A percentile compares a stretch with the other conserved stretches of the same genome.
phyloP scores from a whole-genome alignment of 2,888 invertebrate genomes.

The Trichacis sp. region DNA sequence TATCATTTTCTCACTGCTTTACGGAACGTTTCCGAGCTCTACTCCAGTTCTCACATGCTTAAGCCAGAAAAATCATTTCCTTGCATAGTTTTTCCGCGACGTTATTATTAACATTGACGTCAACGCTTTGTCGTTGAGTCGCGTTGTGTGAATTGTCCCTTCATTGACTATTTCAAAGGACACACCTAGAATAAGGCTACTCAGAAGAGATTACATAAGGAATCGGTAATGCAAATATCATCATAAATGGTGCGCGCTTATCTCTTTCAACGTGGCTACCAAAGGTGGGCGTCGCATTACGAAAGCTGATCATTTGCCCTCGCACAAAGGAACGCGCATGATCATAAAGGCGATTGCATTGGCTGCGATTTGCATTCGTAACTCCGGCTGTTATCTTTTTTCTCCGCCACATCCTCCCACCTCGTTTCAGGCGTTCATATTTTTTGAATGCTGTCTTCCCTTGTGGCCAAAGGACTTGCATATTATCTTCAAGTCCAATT shows the following conservation, averaged over 20 bases:
- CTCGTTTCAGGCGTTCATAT: background rate
- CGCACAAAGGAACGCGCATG: slow-evolving; percentile 24
- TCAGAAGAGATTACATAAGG: slow-evolving; percentile 14
- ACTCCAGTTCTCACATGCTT: background rate
- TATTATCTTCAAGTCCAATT: slow-evolving; percentile 4
- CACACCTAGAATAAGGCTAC: slow-evolving; percentile 5
- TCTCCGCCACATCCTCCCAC: background rate
- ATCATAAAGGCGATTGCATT: slow-evolving; percentile 27
- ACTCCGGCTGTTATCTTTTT: slow-evolving; percentile 9
- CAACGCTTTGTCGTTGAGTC: slow-evolving; percentile 1
- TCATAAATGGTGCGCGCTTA: slow-evolving; percentile 10
- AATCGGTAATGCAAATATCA: slow-evolving; percentile 25
- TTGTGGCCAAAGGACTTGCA: background rate
- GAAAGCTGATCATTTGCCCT: slow-evolving; percentile 17
- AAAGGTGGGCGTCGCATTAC: slow-evolving; percentile 23
- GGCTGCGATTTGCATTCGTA: slow-evolving; percentile 22
- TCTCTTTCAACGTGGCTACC: slow-evolving; percentile 1
- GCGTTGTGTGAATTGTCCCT: slow-evolving; percentile 16
- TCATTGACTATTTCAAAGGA: slow-evolving; percentile 18
- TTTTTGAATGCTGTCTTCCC: background rate
- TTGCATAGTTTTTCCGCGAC: background rate
- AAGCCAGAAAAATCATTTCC: background rate
- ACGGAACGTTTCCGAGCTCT: background rate
- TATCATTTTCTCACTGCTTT: too few relatives aligned
- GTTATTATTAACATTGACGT: slow-evolving; percentile 4